Percentiles rank a stretch among this genome's conserved stretches.
These are phyloP conservation scores for Araneus ventricosus DNA, from an alignment of 1,140 invertebrate species.

Conservation along the genomic window DNA sequence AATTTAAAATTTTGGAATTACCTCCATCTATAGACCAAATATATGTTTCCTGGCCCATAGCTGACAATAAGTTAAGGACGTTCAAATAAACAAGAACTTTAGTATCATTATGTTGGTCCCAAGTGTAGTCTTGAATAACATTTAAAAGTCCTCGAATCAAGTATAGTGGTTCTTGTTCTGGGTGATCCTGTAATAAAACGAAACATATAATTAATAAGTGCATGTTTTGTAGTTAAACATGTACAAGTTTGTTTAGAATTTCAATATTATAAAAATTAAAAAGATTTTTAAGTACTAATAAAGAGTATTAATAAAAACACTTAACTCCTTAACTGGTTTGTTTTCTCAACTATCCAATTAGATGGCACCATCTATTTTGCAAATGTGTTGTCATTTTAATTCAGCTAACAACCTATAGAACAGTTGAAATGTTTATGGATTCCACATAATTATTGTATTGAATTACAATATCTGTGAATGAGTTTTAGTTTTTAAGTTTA, in stretches of 20 bases:
- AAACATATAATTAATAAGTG: not conserved
- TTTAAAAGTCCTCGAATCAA: constrained; percentile 88
- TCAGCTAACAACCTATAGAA: too few species aligned
- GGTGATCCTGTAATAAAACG: constrained; percentile 85
- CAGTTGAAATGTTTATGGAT: too few species aligned
- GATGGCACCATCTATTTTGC: too few species aligned
- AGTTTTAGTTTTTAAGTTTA: too few species aligned
- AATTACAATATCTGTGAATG: too few species aligned
- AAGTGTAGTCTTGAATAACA: constrained; percentile 86
- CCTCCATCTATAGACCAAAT: constrained; percentile 90
- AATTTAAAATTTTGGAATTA: constrained; percentile 78
- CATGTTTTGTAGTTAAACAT: not conserved
- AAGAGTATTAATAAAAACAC: too few species aligned
- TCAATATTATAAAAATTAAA: too few species aligned
- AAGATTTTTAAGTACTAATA: too few species aligned
- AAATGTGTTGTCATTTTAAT: too few species aligned
- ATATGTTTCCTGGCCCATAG: constrained; percentile 88
- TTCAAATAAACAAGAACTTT: constrained; percentile 85
- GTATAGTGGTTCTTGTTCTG: constrained; percentile 90
- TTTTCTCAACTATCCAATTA: too few species aligned
- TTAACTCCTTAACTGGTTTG: too few species aligned
- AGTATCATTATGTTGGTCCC: constrained; percentile 83
- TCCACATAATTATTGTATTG: too few species aligned
- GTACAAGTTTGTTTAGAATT: not conserved
- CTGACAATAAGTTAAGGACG: constrained; percentile 87